Evolutionary conservation across 2,113 vertebrate genomes (phyloP), one percentile per base, ranked within the genome.

Genomic region (Trematocara nigrifrons): DNA sequence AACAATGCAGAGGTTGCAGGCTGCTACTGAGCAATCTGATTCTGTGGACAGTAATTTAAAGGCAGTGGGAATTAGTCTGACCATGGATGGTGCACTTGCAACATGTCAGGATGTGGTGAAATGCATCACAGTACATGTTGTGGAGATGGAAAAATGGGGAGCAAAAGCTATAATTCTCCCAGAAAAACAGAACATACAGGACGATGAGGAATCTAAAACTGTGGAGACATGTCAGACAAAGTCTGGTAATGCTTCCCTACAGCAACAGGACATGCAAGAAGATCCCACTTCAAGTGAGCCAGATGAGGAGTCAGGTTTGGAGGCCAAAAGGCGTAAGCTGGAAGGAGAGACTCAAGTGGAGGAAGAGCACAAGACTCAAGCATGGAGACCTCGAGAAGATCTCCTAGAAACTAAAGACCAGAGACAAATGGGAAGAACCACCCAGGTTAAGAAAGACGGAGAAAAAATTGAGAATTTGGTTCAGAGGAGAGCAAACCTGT

Each of bases 401-500:
- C 29, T 6, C 3, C 26, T 35, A 42, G 64, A 85, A 66, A 49
- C 49, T 29, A 82, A 22, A 6, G 57, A 84, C 13, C 77, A 80
- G 66, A 84, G 16, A 56, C 81, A 29, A 61, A 80, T 54, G 52
- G 81, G 84, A 88, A 38, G 61, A 77, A 84, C 56, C 18, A 80
- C 80, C 5, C 42, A 22, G 5, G 77, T 10, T 29, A 82, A 85
- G 66, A 89, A 40, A 52, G 49, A 92, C 1, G 80, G 18, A 38
- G 54, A 94, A 12, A 90, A 94, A 7, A 52, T 86, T 13, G 66
- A 93, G 47, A 71, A 51, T 20, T 94, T 96, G 79, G 59, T 82
- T 45, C 87, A 82, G 35, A 97, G 93, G 93, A 96, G 79, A 18
- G 31, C 35, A 5, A 94, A 94, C 5, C 92, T 99, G 56, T 89